Evolutionary conservation across 2,888 invertebrate genomes (phyloP), one percentile per base, ranked within the genome.

Genomic region (Rhodophaea formosa): DNA sequence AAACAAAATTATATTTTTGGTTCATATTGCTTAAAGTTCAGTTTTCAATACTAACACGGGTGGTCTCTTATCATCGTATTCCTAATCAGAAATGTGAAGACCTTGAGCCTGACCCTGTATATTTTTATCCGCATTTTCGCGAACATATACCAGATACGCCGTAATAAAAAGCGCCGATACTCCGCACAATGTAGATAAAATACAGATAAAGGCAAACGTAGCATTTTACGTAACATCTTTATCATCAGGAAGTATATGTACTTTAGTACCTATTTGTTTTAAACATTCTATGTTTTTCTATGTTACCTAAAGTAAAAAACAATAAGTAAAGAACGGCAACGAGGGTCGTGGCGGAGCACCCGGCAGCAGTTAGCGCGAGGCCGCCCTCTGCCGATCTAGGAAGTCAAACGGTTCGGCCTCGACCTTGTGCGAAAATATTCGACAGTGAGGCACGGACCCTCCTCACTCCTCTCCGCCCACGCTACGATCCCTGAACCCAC

Each of bases 71-170:
- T 88, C 90, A 80, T 70, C 71, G 68, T 77, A 75, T 74, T 77
- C 74, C 80, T 88, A 90, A 90, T 90, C 90, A 86, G 87, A 88
- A 88, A 88, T 87, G 83, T 83, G 75, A 66, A 83, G 82, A 84
- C 90, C 90, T 91, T 90, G 89, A 86, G 84, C 83, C 80, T 88
- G 90, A 88, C 90, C 90, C 83, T 90, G 90, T 81, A 76, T 86
- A 89, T 88, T 88, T 89, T 90, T 86, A 86, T 88, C 86, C 86
- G 85, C 85, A 82, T 84, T 86, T 90, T 89, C 74, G 89, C 89
- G 82, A 89, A 77, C 69, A 71, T 75, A 72, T 72, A 79, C 76
- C 79, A 82, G 79, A 81, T 80, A 77, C 70, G 69, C 58, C 72
- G 67, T 75, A 74, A 77, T 79, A 80, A 73, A 59, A 59, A 63